Percentiles rank a stretch among this genome's conserved stretches.
These are phyloP conservation scores for Apostichopus parvimensis DNA, from an alignment of 35 echinoderm and acorn worm genomes.

Conservation along the genomic window DNA sequence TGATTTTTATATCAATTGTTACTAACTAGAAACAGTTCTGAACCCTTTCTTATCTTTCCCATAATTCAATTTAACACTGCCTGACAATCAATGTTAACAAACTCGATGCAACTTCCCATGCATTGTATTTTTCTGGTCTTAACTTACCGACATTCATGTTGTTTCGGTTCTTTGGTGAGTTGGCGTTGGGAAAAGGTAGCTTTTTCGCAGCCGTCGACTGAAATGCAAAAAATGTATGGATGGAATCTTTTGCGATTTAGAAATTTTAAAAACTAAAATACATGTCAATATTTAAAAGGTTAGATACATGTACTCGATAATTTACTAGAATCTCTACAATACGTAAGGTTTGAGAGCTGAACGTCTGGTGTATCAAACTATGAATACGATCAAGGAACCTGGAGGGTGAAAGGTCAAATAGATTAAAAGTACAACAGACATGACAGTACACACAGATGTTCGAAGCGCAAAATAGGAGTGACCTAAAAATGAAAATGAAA, in stretches of 20 bases:
- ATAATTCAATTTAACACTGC: no score
- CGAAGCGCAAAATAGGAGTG: no score
- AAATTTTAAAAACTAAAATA: background rate
- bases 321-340: background rate
- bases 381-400: background rate
- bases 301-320: background rate
- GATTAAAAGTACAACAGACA: background rate
- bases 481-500: no score
- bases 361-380: background rate
- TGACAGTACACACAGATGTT: no score
- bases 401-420: background rate
- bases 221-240: background rate
- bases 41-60: no score
- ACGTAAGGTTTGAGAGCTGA: background rate
- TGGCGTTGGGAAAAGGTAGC: background rate
- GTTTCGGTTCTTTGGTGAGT: background rate
- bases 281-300: background rate
- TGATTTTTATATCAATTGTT: no score
- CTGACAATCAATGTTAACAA: background rate
- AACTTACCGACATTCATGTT: slow-evolving; percentile 14
- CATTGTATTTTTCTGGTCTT: background rate
- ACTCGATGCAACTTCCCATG: background rate
- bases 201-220: background rate
- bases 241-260: background rate
- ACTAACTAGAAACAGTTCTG: no score